phyloP scores from a whole-genome alignment of 2,888 invertebrate species.

The Lepidochitona cinerea region DNA sequence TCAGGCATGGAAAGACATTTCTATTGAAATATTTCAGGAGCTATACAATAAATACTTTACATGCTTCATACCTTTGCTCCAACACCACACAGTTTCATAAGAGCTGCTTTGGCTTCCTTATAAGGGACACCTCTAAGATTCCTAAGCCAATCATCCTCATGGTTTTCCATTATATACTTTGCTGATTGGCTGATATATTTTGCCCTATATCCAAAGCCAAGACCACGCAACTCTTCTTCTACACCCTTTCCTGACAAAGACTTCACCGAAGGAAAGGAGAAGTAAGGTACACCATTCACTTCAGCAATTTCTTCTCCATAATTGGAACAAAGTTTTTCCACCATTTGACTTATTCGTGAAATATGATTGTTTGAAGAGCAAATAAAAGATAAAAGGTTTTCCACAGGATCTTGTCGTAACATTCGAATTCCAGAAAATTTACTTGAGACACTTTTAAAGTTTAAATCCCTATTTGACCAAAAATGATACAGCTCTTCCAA shows the following conservation, averaged over 20 bases:
- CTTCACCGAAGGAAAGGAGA: conserved; percentile 82
- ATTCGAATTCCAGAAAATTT: conserved; percentile 87
- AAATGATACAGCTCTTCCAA: conserved; percentile 79
- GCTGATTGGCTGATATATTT: conserved; percentile 65
- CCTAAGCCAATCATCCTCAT: conserved; percentile 80
- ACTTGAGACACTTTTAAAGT: conserved; percentile 80
- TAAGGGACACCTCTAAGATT: conserved; percentile 78
- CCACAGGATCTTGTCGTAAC: conserved; percentile 89
- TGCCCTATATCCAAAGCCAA: conserved; percentile 78
- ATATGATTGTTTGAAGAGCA: conserved; percentile 99
- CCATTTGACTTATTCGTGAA: conserved; percentile 88
- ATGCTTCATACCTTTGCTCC: conserved; percentile 85
- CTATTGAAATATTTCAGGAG: no score
- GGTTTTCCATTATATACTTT: conserved; percentile 78
- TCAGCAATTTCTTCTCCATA: conserved; percentile 85
- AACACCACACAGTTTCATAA: conserved; percentile 88
- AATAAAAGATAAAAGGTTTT: conserved; percentile 95
- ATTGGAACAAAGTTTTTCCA: conserved; percentile 85
- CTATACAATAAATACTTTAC: not conserved
- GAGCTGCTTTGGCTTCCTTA: conserved; percentile 79
- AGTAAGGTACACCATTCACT: conserved; percentile 78
- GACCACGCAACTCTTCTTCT: conserved; percentile 79
- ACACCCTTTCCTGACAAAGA: conserved; percentile 74
- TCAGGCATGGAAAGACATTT: no score
- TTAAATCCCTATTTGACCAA: conserved; percentile 83